Evolutionary conservation across 1,140 invertebrate genomes (phyloP), one percentile per base, ranked within the genome.

Genomic region (Metaphire vulgaris): DNA sequence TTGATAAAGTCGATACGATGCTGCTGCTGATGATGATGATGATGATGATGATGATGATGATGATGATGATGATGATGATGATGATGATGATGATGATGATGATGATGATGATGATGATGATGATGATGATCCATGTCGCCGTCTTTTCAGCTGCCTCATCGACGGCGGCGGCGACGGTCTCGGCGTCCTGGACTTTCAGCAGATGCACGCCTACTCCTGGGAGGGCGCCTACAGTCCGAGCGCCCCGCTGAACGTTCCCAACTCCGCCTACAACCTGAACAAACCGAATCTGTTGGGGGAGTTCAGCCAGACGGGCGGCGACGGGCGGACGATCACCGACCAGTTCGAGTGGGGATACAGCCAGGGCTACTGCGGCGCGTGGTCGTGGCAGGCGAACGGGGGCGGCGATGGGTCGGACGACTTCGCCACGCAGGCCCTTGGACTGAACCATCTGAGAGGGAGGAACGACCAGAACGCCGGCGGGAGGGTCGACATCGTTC

Each of bases 211-310:
- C 6, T 56, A 56, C 41, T 6, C 41, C 41, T 56, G 41, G 41
- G 41, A 56, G 41, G 21, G 21, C 41, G 41, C 41, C 41, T 56
- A 56, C 41, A 56, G 6, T 6, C 6, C 6, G 6, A 12, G 6
- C 6, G 6, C 41, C 41, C 41, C 41, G 41, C 41, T 56, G 6
- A 56, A 56, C 41, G 41, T 56, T 12, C 41, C 41, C 41, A 56
- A 56, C 41, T 56, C 41, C n/a, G 81, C 80, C 21, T 86, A 83
- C 75, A 76, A 77, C 15, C 79, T 86, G 0, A 78, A 83, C 75
- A 87, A 86, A 74, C 86, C 86, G 0, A 73, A 86, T n/a, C 80
- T 87, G 2, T 83, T 87, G 30, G 86, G 85, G 16, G 86, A 87
- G 78, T 87, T 84, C 74, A 76, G 80, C 1, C 74, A 82, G 2